phyloP scores from a whole-genome alignment of 2,797 vertebrate species.

The Chelmon rostratus region DNA sequence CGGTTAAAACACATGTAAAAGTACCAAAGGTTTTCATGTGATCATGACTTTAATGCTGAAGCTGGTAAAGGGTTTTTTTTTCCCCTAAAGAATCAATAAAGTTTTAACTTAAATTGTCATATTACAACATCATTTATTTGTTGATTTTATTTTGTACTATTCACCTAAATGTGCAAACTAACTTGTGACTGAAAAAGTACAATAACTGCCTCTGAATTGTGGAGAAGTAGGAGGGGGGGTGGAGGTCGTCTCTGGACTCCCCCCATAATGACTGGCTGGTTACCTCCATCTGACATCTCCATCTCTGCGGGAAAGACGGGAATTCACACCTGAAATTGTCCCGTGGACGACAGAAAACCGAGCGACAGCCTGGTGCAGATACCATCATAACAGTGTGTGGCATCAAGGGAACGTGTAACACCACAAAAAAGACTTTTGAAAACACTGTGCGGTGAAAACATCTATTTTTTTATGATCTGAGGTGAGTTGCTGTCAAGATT shows the following conservation, averaged over 20 bases:
- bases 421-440: neutral
- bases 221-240: too few species aligned
- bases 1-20: neutral
- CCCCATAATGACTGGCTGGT: conserved; percentile 44
- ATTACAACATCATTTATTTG: too few species aligned
- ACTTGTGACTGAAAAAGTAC: too few species aligned
- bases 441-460: neutral
- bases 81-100: too few species aligned
- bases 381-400: neutral
- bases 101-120: too few species aligned
- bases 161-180: too few species aligned
- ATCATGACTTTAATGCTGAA: too few species aligned
- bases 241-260: too few species aligned
- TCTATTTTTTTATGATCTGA: neutral
- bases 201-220: too few species aligned
- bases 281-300: conserved; percentile 51
- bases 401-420: neutral
- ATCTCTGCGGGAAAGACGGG: conserved; percentile 22
- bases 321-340: conserved; percentile 17
- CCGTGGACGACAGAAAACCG: neutral
- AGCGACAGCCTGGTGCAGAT: neutral
- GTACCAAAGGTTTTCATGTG: too few species aligned
- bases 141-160: too few species aligned
- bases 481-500: neutral
- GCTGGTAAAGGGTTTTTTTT: too few species aligned